Evolutionary conservation across 2,113 vertebrate genomes (phyloP).

Genomic region (Sakesphorus luctuosus): DNA sequence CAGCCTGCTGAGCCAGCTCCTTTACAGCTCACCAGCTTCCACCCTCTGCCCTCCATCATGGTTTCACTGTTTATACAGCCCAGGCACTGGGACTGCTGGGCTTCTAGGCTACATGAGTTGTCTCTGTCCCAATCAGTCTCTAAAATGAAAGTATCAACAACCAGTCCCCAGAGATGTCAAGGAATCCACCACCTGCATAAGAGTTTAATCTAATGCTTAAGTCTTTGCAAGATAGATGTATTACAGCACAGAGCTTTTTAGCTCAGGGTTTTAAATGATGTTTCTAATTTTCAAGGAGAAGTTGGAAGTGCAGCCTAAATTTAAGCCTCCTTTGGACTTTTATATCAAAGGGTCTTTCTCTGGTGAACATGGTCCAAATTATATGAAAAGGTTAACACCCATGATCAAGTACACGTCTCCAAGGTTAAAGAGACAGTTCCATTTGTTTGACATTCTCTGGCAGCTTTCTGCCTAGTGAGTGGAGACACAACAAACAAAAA

Average conservation of each 20-base stretch:
- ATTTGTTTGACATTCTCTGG: background rate
- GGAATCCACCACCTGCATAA: background rate
- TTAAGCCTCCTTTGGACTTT: background rate
- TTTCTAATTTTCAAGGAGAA: background rate
- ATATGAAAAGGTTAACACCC: background rate
- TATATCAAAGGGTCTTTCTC: background rate
- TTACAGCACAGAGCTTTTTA: background rate
- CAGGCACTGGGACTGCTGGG: rapidly evolving
- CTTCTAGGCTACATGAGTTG: background rate
- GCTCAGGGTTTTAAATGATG: background rate
- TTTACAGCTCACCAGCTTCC: background rate
- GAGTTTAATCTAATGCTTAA: background rate
- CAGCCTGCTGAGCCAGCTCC: background rate
- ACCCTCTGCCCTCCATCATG: rapidly evolving
- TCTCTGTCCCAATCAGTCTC: background rate
- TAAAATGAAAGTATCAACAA: background rate
- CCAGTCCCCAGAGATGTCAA: background rate
- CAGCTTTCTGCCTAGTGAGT: background rate
- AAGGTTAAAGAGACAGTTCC: background rate
- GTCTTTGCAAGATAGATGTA: background rate
- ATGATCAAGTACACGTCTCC: background rate
- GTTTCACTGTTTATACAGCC: background rate
- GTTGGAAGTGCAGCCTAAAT: background rate
- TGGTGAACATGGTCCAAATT: background rate
- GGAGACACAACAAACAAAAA: background rate